Base-by-base conservation (phyloP, 2,888 invertebrate genomes). In the Frankliniella intonsa region DNA sequence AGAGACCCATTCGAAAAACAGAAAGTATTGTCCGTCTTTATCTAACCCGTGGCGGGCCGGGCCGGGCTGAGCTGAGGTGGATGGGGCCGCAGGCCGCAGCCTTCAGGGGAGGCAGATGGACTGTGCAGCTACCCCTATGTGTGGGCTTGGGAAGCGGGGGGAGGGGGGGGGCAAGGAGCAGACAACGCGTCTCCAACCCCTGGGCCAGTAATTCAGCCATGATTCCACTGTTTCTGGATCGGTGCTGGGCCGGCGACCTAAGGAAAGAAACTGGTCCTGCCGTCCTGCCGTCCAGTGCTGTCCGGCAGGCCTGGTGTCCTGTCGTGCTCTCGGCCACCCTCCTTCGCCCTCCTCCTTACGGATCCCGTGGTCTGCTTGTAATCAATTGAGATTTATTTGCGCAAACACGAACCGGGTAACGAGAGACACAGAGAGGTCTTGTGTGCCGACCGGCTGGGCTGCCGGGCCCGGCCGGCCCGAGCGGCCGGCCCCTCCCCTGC, bases 301-400 rank as follows among this genome's bases (percentile, higher is more conserved):
- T n/a, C n/a, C n/a, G n/a, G n/a, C n/a, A n/a, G n/a, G n/a, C n/a
- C n/a, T n/a, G n/a, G n/a, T n/a, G n/a, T n/a, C 22, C 22, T 25
- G 25, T 22, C 25, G 55, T 7, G 55, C 14, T 55, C 55, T 8
- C 12, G 69, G n/a, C 69, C 69, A 11, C 38, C 38, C 38, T 2
- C 38, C 38, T 38, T 69, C 69, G 11, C 69, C 22, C n/a, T 22
- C 69, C 11, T 25, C 22, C 69, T 12, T 38, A 38, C 38, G 38
- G 38, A 38, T 38, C 38, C 38, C 38, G 22, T 25, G 25, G 69
- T 25, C 69, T 22, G n/a, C 69, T 69, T 22, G 69, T 76, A 76
- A 76, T 76, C 69, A 76, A 76, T 76, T 76, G 69, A 76, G 69
- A 76, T 76, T 76, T 76, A 76, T 76, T 76, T 76, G 69, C 69